A percentile compares a stretch with the other conserved stretches of the same genome.
Evolutionary conservation across 2,113 vertebrate species (phyloP).

Genomic region (Pelodiscus sinensis): DNA sequence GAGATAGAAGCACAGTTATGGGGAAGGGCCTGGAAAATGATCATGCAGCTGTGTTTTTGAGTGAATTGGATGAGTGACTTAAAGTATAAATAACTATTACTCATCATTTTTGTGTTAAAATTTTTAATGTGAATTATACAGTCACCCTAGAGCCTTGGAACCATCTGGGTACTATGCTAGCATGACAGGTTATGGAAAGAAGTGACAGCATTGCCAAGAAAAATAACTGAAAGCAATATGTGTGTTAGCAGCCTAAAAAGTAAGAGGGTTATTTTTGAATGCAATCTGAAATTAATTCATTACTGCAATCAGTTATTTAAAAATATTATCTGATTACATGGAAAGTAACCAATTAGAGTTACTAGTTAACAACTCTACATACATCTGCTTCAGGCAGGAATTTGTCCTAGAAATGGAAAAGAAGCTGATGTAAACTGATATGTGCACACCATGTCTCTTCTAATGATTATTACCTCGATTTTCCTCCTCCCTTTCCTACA

Average conservation of each 20-base stretch:
- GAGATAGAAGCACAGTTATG: neutral
- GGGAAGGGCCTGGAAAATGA: neutral
- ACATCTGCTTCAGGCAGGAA: constrained; percentile 60
- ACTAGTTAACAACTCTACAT: constrained; percentile 38
- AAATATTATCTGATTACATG: constrained; percentile 60
- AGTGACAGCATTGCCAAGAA: constrained; percentile 50
- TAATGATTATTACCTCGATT: neutral
- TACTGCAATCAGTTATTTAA: constrained; percentile 59
- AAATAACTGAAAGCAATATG: constrained; percentile 63
- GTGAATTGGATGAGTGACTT: constrained; percentile 20
- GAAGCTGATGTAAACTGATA: constrained; percentile 65
- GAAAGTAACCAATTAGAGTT: constrained; percentile 62
- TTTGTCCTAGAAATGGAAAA: constrained; percentile 67
- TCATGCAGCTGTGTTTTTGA: constrained; percentile 51
- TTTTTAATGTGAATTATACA: constrained; percentile 29
- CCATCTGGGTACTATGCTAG: constrained; percentile 41
- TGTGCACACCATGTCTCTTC: neutral
- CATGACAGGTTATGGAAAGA: constrained; percentile 53
- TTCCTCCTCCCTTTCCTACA: neutral
- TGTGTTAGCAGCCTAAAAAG: constrained; percentile 21
- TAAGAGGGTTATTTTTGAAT: constrained; percentile 54
- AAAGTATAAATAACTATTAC: constrained; percentile 52
- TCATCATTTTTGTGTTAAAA: constrained; percentile 32
- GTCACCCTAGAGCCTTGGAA: constrained; percentile 50
- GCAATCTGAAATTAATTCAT: constrained; percentile 41